Evolutionary conservation across 2,797 vertebrate species (phyloP).

Genomic region (Hemitrygon akajei): DNA sequence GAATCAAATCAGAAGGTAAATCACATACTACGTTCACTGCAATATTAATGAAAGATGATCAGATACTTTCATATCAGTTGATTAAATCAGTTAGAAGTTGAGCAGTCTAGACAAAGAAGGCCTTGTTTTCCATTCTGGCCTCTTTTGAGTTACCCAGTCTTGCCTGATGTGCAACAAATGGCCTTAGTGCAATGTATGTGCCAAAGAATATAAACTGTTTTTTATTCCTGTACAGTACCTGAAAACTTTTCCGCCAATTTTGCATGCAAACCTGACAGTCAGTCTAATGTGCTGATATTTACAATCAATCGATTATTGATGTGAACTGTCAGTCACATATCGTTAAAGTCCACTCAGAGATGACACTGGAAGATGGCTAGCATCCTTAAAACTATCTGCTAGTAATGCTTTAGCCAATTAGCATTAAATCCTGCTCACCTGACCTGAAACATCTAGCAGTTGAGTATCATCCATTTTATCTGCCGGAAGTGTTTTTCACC

Average conservation of each 20-base stretch:
- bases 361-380: neutral
- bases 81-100: neutral
- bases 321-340: neutral
- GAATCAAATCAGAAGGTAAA: neutral
- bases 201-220: neutral
- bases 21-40: neutral
- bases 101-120: neutral
- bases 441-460: too few relatives aligned
- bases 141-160: neutral
- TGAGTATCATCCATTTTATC: too few relatives aligned
- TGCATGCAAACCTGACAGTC: neutral
- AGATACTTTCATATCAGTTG: neutral
- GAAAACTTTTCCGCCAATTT: neutral
- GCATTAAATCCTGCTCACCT: too few relatives aligned
- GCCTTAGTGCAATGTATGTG: neutral
- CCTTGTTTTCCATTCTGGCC: neutral
- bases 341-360: neutral
- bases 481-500: too few relatives aligned
- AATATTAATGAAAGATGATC: neutral
- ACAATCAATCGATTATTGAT: neutral
- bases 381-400: neutral
- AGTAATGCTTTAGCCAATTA: neutral
- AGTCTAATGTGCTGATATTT: neutral
- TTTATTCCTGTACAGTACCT: neutral
- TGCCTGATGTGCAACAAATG: neutral